phyloP scores from a whole-genome alignment of 2,888 invertebrate species.

The Stenolophus ochropezus region DNA sequence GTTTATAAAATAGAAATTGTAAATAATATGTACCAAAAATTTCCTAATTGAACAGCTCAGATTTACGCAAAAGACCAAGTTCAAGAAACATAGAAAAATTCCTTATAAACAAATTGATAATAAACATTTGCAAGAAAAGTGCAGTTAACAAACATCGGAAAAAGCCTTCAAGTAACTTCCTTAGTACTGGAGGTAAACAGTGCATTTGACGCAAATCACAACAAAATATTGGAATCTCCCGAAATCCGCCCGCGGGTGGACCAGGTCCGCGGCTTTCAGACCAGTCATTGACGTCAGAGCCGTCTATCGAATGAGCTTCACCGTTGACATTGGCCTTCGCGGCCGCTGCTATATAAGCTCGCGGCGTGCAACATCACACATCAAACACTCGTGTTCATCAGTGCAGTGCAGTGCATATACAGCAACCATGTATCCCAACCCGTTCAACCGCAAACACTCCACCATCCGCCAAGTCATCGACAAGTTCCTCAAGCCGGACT shows the following conservation, averaged over 20 bases:
- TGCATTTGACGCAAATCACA: slow-evolving; percentile 12
- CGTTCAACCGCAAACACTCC: slow-evolving; percentile 82
- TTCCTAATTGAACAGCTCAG: neutral
- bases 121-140: neutral
- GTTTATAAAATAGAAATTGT: neutral
- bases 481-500: slow-evolving; percentile 77
- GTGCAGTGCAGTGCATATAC: slow-evolving; percentile 27
- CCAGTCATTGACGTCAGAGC: slow-evolving; percentile 48
- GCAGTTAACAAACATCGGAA: neutral
- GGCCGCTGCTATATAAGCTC: slow-evolving; percentile 1
- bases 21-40: neutral
- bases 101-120: neutral
- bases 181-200: no score
- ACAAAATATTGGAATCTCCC: slow-evolving; percentile 26
- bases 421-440: slow-evolving; percentile 81
- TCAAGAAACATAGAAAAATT: neutral
- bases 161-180: neutral
- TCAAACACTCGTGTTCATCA: neutral
- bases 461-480: slow-evolving; percentile 81
- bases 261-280: slow-evolving; percentile 15
- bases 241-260: slow-evolving; percentile 7
- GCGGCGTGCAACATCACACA: neutral
- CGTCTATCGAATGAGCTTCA: slow-evolving; percentile 27
- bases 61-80: neutral
- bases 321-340: slow-evolving; percentile 42